Base-by-base conservation (phyloP, 2,113 vertebrate species). In the Hiodon alosoides region DNA sequence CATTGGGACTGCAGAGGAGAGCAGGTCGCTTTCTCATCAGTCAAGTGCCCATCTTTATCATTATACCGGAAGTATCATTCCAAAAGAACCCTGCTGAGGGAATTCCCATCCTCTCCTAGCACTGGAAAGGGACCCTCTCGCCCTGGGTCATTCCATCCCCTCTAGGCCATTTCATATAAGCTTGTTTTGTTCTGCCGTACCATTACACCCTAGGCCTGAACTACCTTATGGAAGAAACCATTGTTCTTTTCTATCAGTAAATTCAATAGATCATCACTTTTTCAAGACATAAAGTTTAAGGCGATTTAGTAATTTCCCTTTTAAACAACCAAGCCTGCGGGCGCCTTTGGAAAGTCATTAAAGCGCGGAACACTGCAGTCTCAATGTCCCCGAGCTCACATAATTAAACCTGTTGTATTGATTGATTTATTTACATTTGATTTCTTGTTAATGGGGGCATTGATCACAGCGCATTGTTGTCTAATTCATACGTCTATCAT, bases 11-110 rank as follows among this genome's bases (percentile, higher is more conserved):
- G 61, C 79, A 81, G 62, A 72, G 67, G 46, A 2, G 58, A 5
- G 62, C 54, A 59, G 17, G 46, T n/a, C 59, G 62, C 7, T 50
- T 52, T 13, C 55, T 61, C 77, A 82, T 82, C 69, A 82, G 76
- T 78, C 69, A 72, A 53, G 70, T 69, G 11, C 48, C 1, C 17
- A 9, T 53, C 16, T 11, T 47, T 61, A 51, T 61, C 57, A 54
- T 48, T 61, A 53, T 5, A 17, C 6, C 51, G n/a, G 11, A 11
- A 55, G 50, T 48, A 54, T 62, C 50, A 54, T 11, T 17, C 16
- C 50, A 7, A 11, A 31, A 31, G 31, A 31, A 31, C 31, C 31
- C 31, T 31, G 31, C 61, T 7, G 2, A 64, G 61, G 61, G 61
- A 17, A 31, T 31, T 31, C 31, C 31, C 31, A 31, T 31, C 31